A percentile compares a stretch with the other conserved stretches of the same genome.
Conservation (phyloP, 2,888 invertebrate genomes). For the Orchesellides sinensis region DNA sequence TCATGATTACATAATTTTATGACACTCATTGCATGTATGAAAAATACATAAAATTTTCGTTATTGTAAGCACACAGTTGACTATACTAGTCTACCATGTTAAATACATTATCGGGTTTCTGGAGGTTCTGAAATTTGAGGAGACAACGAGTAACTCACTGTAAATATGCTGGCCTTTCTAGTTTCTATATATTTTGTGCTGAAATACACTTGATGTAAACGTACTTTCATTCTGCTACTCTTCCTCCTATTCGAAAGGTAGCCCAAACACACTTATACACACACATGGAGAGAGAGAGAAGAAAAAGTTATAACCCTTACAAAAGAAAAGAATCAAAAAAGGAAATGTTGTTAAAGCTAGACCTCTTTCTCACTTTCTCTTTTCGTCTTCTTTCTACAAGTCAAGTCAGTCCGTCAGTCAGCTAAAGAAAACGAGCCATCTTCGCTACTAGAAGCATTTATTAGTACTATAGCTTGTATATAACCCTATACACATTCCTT, state of each 20-base stretch:
- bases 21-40: too few species aligned
- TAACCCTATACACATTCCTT: too few species aligned
- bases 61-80: too few species aligned
- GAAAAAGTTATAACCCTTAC: background rate
- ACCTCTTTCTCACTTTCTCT: conserved; percentile 25
- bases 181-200: background rate
- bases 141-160: too few species aligned
- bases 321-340: conserved; percentile 9
- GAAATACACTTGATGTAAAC: background rate
- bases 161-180: background rate
- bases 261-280: background rate
- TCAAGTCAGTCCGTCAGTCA: conserved; percentile 22
- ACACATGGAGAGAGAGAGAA: background rate
- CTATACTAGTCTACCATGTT: too few species aligned
- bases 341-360: conserved; percentile 31
- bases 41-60: too few species aligned
- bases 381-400: conserved; percentile 20
- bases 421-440: conserved; percentile 32
- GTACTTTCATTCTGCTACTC: background rate
- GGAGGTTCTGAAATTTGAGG: too few species aligned
- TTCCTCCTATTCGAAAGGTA: background rate
- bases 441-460: conserved; percentile 24
- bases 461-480: too few species aligned
- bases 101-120: too few species aligned
- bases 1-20: too few species aligned